Evolutionary conservation across 1,140 invertebrate genomes (phyloP).

Genomic region (Adoxophyes honmai): DNA sequence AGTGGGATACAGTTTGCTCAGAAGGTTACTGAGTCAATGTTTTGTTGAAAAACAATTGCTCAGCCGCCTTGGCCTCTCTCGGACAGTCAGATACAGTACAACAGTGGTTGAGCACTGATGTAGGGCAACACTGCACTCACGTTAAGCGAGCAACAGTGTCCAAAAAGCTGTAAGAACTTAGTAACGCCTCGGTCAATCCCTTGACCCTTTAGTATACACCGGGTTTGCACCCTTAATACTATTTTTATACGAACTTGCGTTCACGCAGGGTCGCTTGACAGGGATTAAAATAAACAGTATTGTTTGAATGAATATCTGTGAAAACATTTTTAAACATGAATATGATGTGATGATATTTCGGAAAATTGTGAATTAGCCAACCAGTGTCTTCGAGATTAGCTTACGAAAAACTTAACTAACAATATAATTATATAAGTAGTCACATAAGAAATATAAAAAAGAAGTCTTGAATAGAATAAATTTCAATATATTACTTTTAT

Average conservation of each 20-base stretch:
- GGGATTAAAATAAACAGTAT: constrained; percentile 35
- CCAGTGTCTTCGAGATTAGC: neutral
- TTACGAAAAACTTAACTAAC: neutral
- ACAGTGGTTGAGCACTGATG: constrained; percentile 62
- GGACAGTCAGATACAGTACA: constrained; percentile 55
- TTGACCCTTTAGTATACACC: constrained; percentile 60
- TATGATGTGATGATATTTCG: neutral
- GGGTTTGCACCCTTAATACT: constrained; percentile 61
- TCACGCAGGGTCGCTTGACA: constrained; percentile 57
- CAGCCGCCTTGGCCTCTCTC: constrained; percentile 54
- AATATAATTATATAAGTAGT: no score
- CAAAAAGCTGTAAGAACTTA: constrained; percentile 28
- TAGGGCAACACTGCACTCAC: constrained; percentile 44
- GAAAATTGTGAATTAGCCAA: neutral
- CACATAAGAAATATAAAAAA: no score
- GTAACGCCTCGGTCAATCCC: constrained; percentile 52
- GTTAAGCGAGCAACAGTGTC: constrained; percentile 29
- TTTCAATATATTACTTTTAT: no score
- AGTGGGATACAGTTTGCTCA: constrained; percentile 18
- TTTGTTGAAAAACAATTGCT: constrained; percentile 73
- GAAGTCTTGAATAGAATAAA: no score
- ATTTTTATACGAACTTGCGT: constrained; percentile 53
- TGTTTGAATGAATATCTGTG: constrained; percentile 51
- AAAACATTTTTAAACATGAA: constrained; percentile 31
- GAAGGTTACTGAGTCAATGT: constrained; percentile 66